Conservation (phyloP, 2,797 vertebrate genomes). For the Philypnodon macrostomus region DNA sequence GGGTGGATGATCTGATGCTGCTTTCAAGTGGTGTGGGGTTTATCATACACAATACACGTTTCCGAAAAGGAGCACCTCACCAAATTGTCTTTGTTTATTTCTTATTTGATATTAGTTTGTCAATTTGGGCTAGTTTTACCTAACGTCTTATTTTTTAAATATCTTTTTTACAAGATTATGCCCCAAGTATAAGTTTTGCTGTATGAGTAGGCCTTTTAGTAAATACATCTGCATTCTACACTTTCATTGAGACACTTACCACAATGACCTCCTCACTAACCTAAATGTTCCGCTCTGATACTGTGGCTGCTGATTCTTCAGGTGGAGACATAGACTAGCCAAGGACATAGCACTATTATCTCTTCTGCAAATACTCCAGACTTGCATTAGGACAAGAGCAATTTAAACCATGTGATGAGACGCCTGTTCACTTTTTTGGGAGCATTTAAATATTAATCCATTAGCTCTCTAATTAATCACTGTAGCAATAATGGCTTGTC, state of each 20-base stretch:
- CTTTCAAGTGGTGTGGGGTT: too few relatives aligned
- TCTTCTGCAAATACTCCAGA: constrained; percentile 11
- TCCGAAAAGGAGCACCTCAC: too few relatives aligned
- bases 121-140: too few relatives aligned
- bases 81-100: too few relatives aligned
- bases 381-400: too few relatives aligned
- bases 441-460: constrained; percentile 33
- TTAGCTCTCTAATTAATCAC: constrained; percentile 25
- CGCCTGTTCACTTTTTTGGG: constrained; percentile 13
- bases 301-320: constrained; percentile 34
- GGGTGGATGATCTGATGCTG: constrained; percentile 5
- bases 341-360: constrained; percentile 39
- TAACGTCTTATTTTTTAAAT: too few relatives aligned
- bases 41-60: too few relatives aligned
- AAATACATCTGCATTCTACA: neutral
- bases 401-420: constrained; percentile 1
- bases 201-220: too few relatives aligned
- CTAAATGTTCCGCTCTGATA: neutral
- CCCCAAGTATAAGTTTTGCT: too few relatives aligned
- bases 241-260: neutral
- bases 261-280: constrained; percentile 1
- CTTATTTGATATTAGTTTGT: too few relatives aligned
- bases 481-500: constrained; percentile 17
- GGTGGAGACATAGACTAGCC: constrained; percentile 28
- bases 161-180: too few relatives aligned